Conservation (phyloP, 2,113 vertebrate species). For the Mungos mungo region DNA sequence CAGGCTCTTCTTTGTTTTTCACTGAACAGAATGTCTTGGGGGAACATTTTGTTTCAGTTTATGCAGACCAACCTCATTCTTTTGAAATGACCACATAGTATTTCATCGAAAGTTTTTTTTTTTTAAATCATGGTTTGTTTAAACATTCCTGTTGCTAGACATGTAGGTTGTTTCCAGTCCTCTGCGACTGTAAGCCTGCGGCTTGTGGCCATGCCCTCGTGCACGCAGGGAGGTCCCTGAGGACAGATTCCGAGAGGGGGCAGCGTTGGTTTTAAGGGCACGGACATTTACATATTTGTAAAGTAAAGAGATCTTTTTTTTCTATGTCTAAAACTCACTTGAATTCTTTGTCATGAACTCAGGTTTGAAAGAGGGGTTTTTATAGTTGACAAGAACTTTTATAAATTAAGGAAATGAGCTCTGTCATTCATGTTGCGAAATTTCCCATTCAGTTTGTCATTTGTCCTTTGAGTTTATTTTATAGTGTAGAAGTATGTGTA, state of each 20-base stretch:
- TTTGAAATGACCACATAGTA: background rate
- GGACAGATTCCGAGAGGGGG: background rate
- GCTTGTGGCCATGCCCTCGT: background rate
- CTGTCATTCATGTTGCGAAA: background rate
- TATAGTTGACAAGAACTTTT: background rate
- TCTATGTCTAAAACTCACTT: background rate
- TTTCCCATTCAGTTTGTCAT: conserved; percentile 21
- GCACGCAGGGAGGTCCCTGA: background rate
- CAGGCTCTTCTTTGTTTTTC: background rate
- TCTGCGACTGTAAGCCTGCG: background rate
- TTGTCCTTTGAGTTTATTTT: conserved; percentile 29
- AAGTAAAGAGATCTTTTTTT: background rate
- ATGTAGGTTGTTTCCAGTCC: background rate
- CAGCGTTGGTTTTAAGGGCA: background rate
- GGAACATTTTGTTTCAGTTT: conserved; percentile 11
- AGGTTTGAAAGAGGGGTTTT: conserved; percentile 16
- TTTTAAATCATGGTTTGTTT: conserved; percentile 24
- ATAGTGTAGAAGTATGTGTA: background rate
- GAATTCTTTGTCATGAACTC: conserved; percentile 19
- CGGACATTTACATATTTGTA: background rate
- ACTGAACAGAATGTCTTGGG: background rate
- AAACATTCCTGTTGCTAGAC: background rate
- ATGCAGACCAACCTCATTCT: background rate
- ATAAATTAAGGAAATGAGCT: conserved; percentile 23
- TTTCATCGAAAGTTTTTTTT: background rate